These are phyloP conservation scores for Macroglossus sobrinus DNA, from an alignment of 2,113 vertebrate species.

Conservation along the genomic window DNA sequence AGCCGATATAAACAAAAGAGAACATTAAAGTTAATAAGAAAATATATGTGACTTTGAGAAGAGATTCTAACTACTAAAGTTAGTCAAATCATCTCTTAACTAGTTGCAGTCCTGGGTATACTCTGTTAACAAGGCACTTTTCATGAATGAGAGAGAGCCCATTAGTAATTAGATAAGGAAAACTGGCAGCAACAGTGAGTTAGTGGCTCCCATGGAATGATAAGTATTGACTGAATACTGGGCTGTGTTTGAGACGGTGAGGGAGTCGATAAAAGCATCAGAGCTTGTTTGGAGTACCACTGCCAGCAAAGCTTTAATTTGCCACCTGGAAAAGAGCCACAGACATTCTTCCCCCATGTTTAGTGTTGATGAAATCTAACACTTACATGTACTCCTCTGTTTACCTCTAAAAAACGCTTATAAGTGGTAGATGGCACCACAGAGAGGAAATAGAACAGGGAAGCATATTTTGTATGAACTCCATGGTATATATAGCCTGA, in stretches of 20 bases:
- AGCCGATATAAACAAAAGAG: neutral
- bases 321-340: conserved; percentile 82
- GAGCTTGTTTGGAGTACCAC: conserved; percentile 79
- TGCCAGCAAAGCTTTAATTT: conserved; percentile 80
- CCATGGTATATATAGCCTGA: neutral
- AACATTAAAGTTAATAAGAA: neutral
- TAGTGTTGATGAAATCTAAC: conserved; percentile 78
- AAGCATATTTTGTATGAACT: neutral
- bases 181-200: conserved; percentile 79
- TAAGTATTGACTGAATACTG: conserved; percentile 83
- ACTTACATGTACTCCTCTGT: conserved; percentile 77
- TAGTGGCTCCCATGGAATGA: conserved; percentile 80
- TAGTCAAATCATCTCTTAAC: conserved; percentile 1
- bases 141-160: conserved; percentile 58
- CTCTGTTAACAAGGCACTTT: conserved; percentile 70
- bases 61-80: neutral
- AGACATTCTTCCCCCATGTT: conserved; percentile 72
- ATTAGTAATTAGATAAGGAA: conserved; percentile 84
- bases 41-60: neutral
- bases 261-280: conserved; percentile 85
- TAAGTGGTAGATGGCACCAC: conserved; percentile 29
- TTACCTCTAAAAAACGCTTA: conserved; percentile 73
- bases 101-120: conserved; percentile 35
- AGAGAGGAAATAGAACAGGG: conserved; percentile 3
- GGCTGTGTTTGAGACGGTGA: conserved; percentile 80